Percentiles rank a stretch among this genome's conserved stretches.
Evolutionary conservation across 2,888 invertebrate genomes (phyloP).

Genomic region (Cheilosia soror): DNA sequence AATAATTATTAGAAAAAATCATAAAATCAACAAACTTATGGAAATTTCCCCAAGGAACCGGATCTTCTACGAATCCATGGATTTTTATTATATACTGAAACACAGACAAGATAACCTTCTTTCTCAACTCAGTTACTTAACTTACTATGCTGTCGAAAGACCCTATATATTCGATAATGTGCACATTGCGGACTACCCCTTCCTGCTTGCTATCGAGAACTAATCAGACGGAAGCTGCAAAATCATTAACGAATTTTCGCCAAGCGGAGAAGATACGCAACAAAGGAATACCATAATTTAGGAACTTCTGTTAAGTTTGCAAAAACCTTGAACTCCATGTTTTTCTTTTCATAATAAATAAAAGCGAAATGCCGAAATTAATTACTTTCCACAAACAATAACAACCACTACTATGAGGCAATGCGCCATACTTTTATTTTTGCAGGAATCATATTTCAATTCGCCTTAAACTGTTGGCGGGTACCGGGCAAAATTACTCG

Average conservation of each 20-base stretch:
- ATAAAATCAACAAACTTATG: too few species aligned
- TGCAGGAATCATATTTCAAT: slow-evolving; percentile 8
- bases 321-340: slow-evolving; percentile 25
- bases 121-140: too few species aligned
- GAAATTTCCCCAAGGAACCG: too few species aligned
- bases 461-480: slow-evolving; percentile 5
- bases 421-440: slow-evolving; percentile 29
- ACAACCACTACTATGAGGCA: slow-evolving; percentile 19
- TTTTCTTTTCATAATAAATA: slow-evolving; percentile 15
- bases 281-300: not conserved
- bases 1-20: too few species aligned
- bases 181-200: not conserved
- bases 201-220: not conserved
- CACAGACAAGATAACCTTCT: too few species aligned
- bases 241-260: not conserved
- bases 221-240: not conserved
- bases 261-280: not conserved
- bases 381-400: slow-evolving; percentile 28
- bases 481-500: slow-evolving; percentile 16
- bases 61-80: too few species aligned
- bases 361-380: slow-evolving; percentile 34
- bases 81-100: too few species aligned
- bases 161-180: too few species aligned
- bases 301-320: not conserved
- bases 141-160: too few species aligned